A percentile compares a stretch with the other conserved stretches of the same genome.
These are phyloP conservation scores for Hyles vespertilio DNA, from an alignment of 1,140 invertebrate genomes.

Conservation along the genomic window DNA sequence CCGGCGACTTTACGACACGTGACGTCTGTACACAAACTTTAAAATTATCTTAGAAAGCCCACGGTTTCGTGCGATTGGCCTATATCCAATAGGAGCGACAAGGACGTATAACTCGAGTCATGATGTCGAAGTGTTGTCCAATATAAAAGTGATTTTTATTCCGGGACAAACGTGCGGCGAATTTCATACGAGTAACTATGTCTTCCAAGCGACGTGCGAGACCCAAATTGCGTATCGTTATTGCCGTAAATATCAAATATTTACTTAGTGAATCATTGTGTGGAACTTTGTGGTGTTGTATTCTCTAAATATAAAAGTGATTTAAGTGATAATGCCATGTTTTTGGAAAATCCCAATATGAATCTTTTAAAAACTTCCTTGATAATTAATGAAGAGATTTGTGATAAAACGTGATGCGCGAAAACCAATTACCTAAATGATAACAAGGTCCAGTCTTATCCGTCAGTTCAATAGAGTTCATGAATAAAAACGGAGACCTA, in stretches of 20 bases:
- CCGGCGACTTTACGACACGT: conserved; percentile 41
- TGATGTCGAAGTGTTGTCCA: conserved; percentile 57
- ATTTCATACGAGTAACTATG: conserved; percentile 41
- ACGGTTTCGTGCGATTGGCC: conserved; percentile 63
- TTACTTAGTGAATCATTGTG: conserved; percentile 38
- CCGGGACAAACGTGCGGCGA: conserved; percentile 35
- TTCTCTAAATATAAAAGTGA: conserved; percentile 27
- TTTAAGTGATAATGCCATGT: conserved; percentile 33
- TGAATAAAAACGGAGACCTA: too few relatives aligned
- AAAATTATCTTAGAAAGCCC: conserved; percentile 56
- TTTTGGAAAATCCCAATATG: neutral
- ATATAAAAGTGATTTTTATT: conserved; percentile 60
- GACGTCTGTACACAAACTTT: conserved; percentile 62
- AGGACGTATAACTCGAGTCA: conserved; percentile 50
- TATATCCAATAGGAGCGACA: conserved; percentile 66
- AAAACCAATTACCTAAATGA: neutral
- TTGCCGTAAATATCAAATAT: conserved; percentile 64
- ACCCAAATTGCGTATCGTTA: conserved; percentile 58
- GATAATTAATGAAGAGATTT: too few relatives aligned
- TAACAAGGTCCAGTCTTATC: neutral
- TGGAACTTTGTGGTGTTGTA: conserved; percentile 25
- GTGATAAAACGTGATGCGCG: neutral
- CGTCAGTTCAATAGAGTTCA: neutral
- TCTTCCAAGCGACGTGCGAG: conserved; percentile 55
- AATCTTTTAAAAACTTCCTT: too few relatives aligned